Evolutionary conservation across 2,888 invertebrate species (phyloP).

Genomic region (Watsonalla cultraria): DNA sequence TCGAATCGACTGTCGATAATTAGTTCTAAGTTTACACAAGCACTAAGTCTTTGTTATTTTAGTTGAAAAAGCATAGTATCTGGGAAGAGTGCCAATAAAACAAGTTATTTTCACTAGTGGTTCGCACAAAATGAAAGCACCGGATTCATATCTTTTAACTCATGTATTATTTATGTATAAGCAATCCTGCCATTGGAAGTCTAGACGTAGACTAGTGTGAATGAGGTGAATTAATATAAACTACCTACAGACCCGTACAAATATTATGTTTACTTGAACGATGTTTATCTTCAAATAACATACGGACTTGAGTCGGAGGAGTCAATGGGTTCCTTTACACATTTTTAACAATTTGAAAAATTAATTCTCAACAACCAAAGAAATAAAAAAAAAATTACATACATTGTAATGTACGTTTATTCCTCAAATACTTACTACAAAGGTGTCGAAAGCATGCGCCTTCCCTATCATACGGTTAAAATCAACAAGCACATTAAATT

Average conservation of each 20-base stretch:
- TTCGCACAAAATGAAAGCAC: slow-evolving; percentile 52
- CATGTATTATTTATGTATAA: slow-evolving; percentile 69
- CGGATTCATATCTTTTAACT: slow-evolving; percentile 62
- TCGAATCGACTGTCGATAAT: neutral
- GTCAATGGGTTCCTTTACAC: no score
- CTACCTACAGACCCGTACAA: slow-evolving; percentile 20
- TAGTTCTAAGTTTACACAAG: neutral
- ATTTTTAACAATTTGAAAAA: no score
- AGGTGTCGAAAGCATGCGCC: no score
- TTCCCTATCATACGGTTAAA: no score
- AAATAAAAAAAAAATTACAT: no score
- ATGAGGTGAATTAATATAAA: slow-evolving; percentile 62
- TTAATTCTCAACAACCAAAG: no score
- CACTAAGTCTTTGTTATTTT: slow-evolving; percentile 33
- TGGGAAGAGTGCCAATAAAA: slow-evolving; percentile 69
- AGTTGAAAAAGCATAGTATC: slow-evolving; percentile 30
- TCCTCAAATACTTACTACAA: no score
- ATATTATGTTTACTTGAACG: neutral
- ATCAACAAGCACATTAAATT: no score
- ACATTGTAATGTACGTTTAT: no score
- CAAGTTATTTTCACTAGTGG: slow-evolving; percentile 65
- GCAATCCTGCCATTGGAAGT: slow-evolving; percentile 60
- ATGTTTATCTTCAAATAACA: no score
- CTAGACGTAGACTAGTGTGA: slow-evolving; percentile 55
- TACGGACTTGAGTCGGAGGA: no score